Evolutionary conservation across 2,797 vertebrate species (phyloP), one percentile per base, ranked within the genome.

Genomic region (Enteromius viviparus): DNA sequence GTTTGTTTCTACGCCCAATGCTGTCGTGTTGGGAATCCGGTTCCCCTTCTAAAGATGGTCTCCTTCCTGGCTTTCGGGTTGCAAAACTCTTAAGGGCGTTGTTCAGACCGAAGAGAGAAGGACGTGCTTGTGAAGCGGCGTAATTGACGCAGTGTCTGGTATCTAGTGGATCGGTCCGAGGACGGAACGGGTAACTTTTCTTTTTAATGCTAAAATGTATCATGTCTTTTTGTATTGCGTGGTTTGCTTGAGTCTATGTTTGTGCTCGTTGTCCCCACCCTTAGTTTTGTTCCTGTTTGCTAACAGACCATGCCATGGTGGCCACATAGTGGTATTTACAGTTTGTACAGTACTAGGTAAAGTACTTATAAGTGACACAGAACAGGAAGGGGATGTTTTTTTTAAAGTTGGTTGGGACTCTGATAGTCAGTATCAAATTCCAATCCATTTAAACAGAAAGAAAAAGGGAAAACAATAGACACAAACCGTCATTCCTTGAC

Each of bases 401-500:
- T 92, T 81, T 81, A 93, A 64, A 64, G 91, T 94, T 92, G 90
- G 94, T 94, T 92, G 88, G 87, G 91, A 89, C 86, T 78, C 83
- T 92, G 89, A 92, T 92, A 92, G 87, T 79, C 89, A 86, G 92
- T 94, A 96, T 97, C 96, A 84, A 91, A 95, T 97, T 97, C 92
- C 94, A 93, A 91, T 91, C 93, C 92, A 93, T 95, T 95, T 92
- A 92, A 94, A 89, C 88, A 64, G 90, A 93, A 90, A 95, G 93
- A 94, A 94, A 93, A 93, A 86, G 89, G 90, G 91, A 92, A 94
- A 90, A 95, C 94, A 95, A 94, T 94, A 95, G 96, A 95, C 93
- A 93, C 95, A 93, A 96, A 96, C 94, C 93, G 95, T 97, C 96
- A 95, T 96, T 95, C 95, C 95, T 94, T 92, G 96, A 97, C 96